Evolutionary conservation across 2,113 vertebrate species (phyloP).

Genomic region (Lasiurus borealis): DNA sequence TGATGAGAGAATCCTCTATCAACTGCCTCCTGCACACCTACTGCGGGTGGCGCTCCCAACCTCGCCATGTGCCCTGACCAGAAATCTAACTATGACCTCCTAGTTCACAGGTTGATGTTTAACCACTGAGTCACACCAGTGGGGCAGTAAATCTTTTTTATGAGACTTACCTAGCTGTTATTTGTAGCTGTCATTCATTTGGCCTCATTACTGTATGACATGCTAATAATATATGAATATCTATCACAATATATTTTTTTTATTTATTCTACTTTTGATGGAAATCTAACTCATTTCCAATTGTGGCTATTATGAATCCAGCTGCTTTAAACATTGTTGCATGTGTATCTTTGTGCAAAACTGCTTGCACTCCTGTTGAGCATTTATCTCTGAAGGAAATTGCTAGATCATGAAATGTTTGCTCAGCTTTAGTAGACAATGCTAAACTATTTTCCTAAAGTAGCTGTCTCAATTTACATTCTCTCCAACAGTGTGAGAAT

Average conservation of each 20-base stretch:
- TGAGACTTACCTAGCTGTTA: background rate
- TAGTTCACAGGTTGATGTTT: no score
- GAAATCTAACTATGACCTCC: no score
- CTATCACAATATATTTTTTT: background rate
- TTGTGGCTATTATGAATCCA: background rate
- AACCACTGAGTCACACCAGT: no score
- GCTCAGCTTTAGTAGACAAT: background rate
- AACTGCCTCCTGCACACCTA: no score
- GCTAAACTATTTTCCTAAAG: background rate
- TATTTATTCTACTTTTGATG: background rate
- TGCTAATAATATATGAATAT: background rate
- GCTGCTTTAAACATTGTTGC: background rate
- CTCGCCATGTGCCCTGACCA: no score
- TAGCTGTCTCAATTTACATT: background rate
- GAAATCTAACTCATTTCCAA: background rate
- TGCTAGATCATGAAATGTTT: background rate
- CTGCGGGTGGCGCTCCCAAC: no score
- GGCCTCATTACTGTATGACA: background rate
- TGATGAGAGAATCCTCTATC: no score
- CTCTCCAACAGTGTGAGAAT: background rate
- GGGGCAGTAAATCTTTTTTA: no score
- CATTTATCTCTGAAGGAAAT: background rate
- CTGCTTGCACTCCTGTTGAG: background rate
- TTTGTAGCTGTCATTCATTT: background rate
- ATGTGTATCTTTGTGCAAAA: background rate